A percentile compares a stretch with the other conserved stretches of the same genome.
Conservation (phyloP, 2,113 vertebrate species). For the Phoxinus phoxinus region DNA sequence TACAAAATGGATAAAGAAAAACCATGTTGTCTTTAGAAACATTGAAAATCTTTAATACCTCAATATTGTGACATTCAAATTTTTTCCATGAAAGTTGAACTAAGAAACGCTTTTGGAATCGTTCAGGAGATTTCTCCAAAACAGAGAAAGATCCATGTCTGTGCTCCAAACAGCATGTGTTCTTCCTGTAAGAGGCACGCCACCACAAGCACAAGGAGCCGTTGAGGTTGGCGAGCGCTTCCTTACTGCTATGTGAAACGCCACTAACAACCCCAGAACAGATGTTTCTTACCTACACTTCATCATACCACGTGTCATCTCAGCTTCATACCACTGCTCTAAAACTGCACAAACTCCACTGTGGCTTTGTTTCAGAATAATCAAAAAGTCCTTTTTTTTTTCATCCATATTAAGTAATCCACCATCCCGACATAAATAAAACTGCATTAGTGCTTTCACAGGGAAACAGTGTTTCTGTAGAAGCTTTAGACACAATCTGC, state of each 20-base stretch:
- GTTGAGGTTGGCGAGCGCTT: background rate
- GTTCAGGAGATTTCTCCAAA: background rate
- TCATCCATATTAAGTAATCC: background rate
- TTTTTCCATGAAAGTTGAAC: background rate
- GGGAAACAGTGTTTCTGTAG: background rate
- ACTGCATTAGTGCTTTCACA: background rate
- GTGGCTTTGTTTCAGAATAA: background rate
- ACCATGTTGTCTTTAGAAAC: background rate
- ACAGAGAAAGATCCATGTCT: background rate
- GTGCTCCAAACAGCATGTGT: background rate
- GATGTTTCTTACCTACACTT: slow-evolving; percentile 18
- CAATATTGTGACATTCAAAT: background rate
- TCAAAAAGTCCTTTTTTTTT: background rate
- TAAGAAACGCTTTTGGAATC: background rate
- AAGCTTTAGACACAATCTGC: background rate
- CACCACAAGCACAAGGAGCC: background rate
- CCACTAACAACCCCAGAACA: slow-evolving; percentile 21
- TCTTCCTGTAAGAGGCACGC: background rate
- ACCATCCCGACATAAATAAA: background rate
- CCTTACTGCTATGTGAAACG: slow-evolving; percentile 3
- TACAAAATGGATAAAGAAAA: background rate
- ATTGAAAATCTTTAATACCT: background rate
- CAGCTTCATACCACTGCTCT: background rate
- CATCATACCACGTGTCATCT: slow-evolving; percentile 8
- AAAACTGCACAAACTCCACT: background rate